Evolutionary conservation across 37 sponge, comb jelly and placozoan genomes (phyloP).

Genomic region (Ephydatia muelleri): DNA sequence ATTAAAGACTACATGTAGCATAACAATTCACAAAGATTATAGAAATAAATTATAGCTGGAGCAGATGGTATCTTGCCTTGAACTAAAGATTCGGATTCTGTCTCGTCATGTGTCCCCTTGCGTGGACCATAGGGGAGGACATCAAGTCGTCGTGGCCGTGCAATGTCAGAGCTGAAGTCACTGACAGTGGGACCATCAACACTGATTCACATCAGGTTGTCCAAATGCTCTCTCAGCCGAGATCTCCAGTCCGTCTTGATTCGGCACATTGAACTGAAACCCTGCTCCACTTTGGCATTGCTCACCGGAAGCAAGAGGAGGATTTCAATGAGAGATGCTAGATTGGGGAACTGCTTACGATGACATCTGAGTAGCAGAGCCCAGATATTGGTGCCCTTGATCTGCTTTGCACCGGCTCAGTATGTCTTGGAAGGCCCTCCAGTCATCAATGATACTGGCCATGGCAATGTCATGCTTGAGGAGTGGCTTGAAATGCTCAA

Average conservation of each 20-base stretch:
- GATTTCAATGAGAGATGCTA: conserved; percentile 5
- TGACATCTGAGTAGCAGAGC: conserved; percentile 17
- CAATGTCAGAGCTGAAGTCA: no score
- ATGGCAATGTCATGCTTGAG: no score
- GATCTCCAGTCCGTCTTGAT: conserved; percentile 25
- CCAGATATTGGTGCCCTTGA: background rate
- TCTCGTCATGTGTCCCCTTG: conserved; percentile 11
- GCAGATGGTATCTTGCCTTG: no score
- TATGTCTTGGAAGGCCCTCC: background rate
- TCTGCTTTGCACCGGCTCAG: background rate
- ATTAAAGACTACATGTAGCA: no score
- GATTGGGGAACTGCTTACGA: conserved; percentile 15
- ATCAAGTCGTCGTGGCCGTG: conserved; percentile 10
- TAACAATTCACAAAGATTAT: no score
- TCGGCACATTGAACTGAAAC: conserved; percentile 14
- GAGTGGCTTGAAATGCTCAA: conserved; percentile 19
- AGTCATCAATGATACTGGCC: background rate
- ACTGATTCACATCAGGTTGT: conserved; percentile 10
- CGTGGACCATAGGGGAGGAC: conserved; percentile 26
- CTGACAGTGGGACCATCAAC: background rate
- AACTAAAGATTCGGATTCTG: no score
- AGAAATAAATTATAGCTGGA: no score
- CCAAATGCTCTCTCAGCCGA: conserved; percentile 7
- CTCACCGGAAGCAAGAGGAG: conserved; percentile 15
- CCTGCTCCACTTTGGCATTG: conserved; percentile 27